Conservation (phyloP, 2,888 invertebrate species). For the Patella depressa region DNA sequence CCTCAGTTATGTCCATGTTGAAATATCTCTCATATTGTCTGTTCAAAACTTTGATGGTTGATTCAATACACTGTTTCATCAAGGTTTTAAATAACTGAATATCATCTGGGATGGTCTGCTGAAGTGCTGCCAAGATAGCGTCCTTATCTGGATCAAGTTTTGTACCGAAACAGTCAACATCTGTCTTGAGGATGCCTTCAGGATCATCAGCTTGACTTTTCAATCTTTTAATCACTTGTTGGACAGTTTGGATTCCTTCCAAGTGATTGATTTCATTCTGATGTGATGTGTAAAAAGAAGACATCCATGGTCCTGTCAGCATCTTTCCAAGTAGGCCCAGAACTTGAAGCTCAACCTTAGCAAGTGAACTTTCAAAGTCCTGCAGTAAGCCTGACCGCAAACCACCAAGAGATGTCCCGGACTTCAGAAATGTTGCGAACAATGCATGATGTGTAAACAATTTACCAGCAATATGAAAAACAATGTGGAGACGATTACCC, state of each 20-base stretch:
- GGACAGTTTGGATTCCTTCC: conserved; percentile 21
- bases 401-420: conserved; percentile 30
- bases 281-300: conserved; percentile 28
- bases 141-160: background rate
- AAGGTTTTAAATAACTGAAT: background rate
- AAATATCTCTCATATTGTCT: background rate
- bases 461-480: conserved; percentile 35
- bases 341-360: conserved; percentile 30
- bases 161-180: background rate
- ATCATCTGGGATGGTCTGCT: too few relatives aligned
- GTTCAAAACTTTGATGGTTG: background rate
- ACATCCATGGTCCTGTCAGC: conserved; percentile 31
- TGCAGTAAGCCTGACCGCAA: conserved; percentile 16
- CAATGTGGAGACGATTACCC: conserved; percentile 35
- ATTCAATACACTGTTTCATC: conserved; percentile 3
- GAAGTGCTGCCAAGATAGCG: background rate
- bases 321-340: conserved; percentile 28
- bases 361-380: conserved; percentile 26
- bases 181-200: background rate
- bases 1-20: conserved; percentile 4
- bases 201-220: background rate
- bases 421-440: conserved; percentile 24
- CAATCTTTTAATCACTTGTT: background rate
- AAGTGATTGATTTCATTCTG: conserved; percentile 16
- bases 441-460: conserved; percentile 20